These are phyloP conservation scores for Caretta caretta DNA, from an alignment of 2,113 vertebrate species.

Conservation along the genomic window DNA sequence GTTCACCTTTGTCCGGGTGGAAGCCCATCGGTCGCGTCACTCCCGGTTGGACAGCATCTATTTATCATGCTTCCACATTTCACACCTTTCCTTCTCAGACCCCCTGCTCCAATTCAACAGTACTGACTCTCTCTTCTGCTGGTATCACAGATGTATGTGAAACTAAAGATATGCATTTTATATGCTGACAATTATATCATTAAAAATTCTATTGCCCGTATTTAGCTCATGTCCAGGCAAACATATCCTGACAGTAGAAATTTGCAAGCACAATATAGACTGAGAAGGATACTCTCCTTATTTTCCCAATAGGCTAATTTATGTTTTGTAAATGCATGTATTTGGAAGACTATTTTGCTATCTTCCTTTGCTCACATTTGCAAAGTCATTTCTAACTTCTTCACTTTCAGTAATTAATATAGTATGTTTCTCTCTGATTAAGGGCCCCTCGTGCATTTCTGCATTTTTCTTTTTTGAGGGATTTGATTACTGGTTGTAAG, in stretches of 20 bases:
- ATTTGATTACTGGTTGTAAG: background rate
- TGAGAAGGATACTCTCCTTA: background rate
- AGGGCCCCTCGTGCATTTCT: background rate
- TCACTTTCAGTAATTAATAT: background rate
- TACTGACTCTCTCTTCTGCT: fast-evolving
- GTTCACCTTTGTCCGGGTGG: no score
- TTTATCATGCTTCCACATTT: no score
- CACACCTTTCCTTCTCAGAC: background rate
- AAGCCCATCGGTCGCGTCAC: no score
- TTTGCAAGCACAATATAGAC: background rate
- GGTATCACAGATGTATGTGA: no score
- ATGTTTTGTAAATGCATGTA: background rate
- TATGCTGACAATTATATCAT: background rate
- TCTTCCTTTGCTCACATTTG: background rate
- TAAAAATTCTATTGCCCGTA: background rate
- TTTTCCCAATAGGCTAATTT: background rate
- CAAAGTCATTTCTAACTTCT: background rate
- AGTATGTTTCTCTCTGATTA: background rate
- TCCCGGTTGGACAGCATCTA: no score
- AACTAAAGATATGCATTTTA: no score
- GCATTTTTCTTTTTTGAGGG: background rate
- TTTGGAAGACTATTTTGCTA: background rate
- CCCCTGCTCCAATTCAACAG: fast-evolving
- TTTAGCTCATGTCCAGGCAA: background rate
- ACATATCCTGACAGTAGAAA: background rate